These are phyloP conservation scores for Euclidia mi DNA, from an alignment of 2,888 invertebrate genomes.

Conservation along the genomic window DNA sequence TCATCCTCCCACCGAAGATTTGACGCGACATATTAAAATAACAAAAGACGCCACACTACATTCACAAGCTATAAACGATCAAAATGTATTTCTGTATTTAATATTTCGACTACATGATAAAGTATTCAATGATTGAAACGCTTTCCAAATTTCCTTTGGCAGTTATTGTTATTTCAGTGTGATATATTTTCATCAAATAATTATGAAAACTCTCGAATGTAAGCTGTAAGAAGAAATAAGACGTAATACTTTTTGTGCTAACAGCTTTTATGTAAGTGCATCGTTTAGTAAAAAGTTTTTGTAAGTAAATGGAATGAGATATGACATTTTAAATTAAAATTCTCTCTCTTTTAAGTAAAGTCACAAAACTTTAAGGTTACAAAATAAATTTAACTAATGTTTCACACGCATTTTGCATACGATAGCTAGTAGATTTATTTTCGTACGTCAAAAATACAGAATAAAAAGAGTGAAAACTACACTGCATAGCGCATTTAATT, in stretches of 20 bases:
- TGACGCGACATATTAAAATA: slow-evolving; percentile 49
- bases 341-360: no score
- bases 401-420: no score
- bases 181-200: slow-evolving; percentile 14
- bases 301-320: no score
- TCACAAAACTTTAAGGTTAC: no score
- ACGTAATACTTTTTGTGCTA: background rate
- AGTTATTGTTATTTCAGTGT: slow-evolving; percentile 36
- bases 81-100: slow-evolving; percentile 34
- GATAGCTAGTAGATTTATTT: no score
- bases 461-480: no score
- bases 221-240: background rate
- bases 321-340: no score
- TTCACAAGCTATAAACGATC: slow-evolving; percentile 26
- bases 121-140: slow-evolving; percentile 46
- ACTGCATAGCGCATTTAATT: no score
- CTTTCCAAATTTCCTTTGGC: slow-evolving; percentile 48
- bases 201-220: background rate
- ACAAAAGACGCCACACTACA: slow-evolving; percentile 30
- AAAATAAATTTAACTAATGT: no score
- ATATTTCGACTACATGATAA: slow-evolving; percentile 29
- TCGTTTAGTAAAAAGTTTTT: no score
- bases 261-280: no score
- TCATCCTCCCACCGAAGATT: slow-evolving; percentile 49
- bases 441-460: no score